Percentiles rank a stretch among this genome's conserved stretches.
phyloP scores from a whole-genome alignment of 2,113 vertebrate genomes.

The Gobiocypris rarus region DNA sequence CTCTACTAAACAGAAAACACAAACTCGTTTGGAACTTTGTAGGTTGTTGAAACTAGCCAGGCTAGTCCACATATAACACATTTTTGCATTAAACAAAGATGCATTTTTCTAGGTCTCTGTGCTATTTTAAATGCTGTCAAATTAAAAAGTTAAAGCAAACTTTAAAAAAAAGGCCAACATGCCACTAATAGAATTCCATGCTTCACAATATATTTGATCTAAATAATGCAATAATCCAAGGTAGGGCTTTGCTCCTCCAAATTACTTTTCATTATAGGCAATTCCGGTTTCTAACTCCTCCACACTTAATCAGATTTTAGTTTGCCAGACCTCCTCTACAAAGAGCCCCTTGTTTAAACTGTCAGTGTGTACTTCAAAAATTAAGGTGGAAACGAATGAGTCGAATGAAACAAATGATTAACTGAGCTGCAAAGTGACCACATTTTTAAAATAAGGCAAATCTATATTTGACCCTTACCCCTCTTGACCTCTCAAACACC shows the following conservation, averaged over 20 bases:
- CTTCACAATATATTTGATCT: slow-evolving; percentile 32
- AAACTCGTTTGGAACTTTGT: no score
- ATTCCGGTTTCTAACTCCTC: slow-evolving; percentile 45
- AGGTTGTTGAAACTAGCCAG: no score
- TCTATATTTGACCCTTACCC: slow-evolving; percentile 80
- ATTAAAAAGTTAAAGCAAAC: not conserved
- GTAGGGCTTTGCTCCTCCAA: not conserved
- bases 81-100: no score
- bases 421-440: not conserved
- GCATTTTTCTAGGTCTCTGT: no score
- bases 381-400: not conserved
- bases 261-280: slow-evolving; percentile 54
- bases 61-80: no score
- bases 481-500: slow-evolving; percentile 87
- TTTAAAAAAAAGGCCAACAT: not conserved
- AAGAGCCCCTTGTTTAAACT: slow-evolving; percentile 34
- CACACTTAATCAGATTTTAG: slow-evolving; percentile 59
- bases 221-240: slow-evolving; percentile 50
- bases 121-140: no score
- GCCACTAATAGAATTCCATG: slow-evolving; percentile 18
- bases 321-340: slow-evolving; percentile 39
- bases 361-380: not conserved
- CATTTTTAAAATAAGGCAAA: not conserved
- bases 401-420: not conserved
- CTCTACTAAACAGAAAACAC: no score